These are phyloP conservation scores for Squalus acanthias DNA, from an alignment of 2,797 vertebrate genomes.

Conservation along the genomic window DNA sequence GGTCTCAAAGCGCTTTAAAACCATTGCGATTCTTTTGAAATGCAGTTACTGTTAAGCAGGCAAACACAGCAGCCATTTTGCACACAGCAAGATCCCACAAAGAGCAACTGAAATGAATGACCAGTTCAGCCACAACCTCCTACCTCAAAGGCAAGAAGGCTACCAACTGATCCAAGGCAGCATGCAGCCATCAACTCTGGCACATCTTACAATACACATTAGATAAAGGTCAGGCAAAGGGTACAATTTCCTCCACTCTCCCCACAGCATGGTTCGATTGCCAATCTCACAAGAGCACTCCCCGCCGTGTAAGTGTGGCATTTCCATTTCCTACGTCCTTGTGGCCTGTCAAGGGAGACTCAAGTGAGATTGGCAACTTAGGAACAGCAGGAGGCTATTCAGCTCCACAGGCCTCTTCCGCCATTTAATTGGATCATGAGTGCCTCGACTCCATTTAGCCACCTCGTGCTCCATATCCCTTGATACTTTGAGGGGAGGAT, in stretches of 20 bases:
- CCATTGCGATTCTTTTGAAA: not conserved
- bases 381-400: not conserved
- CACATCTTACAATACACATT: not conserved
- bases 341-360: not conserved
- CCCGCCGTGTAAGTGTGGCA: not conserved
- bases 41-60: not conserved
- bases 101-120: too few relatives aligned
- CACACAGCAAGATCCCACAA: too few relatives aligned
- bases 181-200: too few relatives aligned
- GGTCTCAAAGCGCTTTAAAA: not conserved
- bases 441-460: too few relatives aligned
- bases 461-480: too few relatives aligned
- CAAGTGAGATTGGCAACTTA: not conserved
- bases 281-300: not conserved
- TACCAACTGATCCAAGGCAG: not conserved
- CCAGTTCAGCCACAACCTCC: too few relatives aligned
- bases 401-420: too few relatives aligned
- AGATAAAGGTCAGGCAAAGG: not conserved
- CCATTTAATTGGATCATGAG: too few relatives aligned
- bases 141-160: not conserved
- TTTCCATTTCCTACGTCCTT: not conserved
- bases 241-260: not conserved
- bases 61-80: not conserved
- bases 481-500: too few relatives aligned
- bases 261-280: not conserved